Evolutionary conservation across 2,113 vertebrate genomes (phyloP), one percentile per base, ranked within the genome.

Genomic region (Lontra canadensis): DNA sequence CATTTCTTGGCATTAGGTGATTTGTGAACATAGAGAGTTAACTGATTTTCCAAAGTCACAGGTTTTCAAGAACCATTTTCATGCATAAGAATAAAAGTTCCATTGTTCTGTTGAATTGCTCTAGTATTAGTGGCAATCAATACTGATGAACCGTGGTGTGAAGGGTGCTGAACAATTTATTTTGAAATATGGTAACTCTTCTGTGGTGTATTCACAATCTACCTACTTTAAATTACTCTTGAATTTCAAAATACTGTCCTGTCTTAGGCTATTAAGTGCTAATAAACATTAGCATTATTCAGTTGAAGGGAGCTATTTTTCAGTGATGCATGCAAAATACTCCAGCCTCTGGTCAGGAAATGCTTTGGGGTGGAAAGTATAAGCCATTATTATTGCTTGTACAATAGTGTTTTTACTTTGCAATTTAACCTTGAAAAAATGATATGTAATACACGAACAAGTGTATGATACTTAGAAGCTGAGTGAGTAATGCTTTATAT

Each of bases 381-480:
- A 82, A 85, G 59, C 78, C 67, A 94, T 97, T 91, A 95, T 88
- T 94, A 79, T 86, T 88, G 49, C 85, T 94, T 96, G 61, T 52
- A 74, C 4, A 25, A 74, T 90, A 69, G 47, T 85, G 26, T 82
- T 98, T 92, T 96, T 96, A 63, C 29, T 95, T 97, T 90, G 85
- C n/a, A 94, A 92, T 86, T 96, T 98, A 96, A 97, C 90, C 94
- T 98, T 98, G 97, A 91, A 98, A 94, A 95, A 82, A 92, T 65
- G 92, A 96, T n/a, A 69, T 55, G 55, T 52, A 90, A 29, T n/a
- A 11, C 5, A 82, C 42, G n/a, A 87, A 67, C 34, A 88, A 93
- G 73, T 71, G 78, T 90, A 79, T 79, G 92, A 52, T 73, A 80
- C 80, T 95, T 74, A 71, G 82, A 80, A 88, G 61, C 29, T 81